Conservation (phyloP, 2,797 vertebrate genomes). For the Cygnus olor region DNA sequence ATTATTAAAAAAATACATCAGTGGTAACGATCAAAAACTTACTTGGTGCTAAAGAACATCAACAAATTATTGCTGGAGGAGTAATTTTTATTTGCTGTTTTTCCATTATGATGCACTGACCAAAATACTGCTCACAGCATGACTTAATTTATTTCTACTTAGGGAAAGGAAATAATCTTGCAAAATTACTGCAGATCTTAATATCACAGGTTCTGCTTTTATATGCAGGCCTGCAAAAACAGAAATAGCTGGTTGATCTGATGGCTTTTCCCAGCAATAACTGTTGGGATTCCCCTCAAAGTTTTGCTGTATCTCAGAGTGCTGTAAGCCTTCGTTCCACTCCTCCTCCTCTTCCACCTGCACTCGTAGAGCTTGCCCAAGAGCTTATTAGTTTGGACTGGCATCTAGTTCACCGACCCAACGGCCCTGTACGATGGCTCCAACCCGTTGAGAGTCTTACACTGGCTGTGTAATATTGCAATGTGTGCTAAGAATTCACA, state of each 20-base stretch:
- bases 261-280: neutral
- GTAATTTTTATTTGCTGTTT: slow-evolving; percentile 31
- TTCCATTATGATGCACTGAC: slow-evolving; percentile 18
- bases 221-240: neutral
- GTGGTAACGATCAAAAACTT: slow-evolving; percentile 26
- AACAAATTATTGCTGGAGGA: slow-evolving; percentile 22
- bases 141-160: slow-evolving; percentile 47
- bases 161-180: neutral
- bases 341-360: neutral
- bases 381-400: neutral
- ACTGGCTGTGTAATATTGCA: neutral
- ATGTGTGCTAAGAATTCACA: fast-evolving
- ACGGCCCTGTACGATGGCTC: neutral
- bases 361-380: neutral
- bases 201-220: neutral
- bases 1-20: slow-evolving; percentile 52
- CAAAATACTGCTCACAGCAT: neutral
- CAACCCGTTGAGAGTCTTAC: neutral
- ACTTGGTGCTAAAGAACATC: slow-evolving; percentile 29
- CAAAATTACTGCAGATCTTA: neutral
- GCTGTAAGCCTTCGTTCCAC: neutral
- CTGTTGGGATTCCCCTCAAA: neutral
- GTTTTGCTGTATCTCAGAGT: neutral
- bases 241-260: neutral
- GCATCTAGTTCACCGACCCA: neutral